These are phyloP conservation scores for Eristalis pertinax DNA, from an alignment of 2,888 invertebrate genomes.

Conservation along the genomic window DNA sequence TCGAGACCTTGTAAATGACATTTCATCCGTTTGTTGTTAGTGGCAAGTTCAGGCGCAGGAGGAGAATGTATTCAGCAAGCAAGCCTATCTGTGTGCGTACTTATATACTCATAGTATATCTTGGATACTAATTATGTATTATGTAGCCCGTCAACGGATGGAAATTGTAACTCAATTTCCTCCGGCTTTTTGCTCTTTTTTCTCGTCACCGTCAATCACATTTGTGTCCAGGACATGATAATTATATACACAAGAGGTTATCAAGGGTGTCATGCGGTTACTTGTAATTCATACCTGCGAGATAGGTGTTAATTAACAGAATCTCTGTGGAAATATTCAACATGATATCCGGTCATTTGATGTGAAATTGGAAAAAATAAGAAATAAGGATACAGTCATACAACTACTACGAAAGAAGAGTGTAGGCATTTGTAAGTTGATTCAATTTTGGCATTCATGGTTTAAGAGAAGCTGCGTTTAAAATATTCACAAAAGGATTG, in stretches of 20 bases:
- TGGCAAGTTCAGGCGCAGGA: neutral
- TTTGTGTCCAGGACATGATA: slow-evolving; percentile 47
- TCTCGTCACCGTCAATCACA: slow-evolving; percentile 16
- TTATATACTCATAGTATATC: neutral
- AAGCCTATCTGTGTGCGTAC: slow-evolving; percentile 18
- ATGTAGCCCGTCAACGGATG: slow-evolving; percentile 58
- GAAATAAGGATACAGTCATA: too few relatives aligned
- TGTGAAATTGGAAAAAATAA: neutral
- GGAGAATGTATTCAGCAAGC: slow-evolving; percentile 31
- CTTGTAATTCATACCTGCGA: slow-evolving; percentile 67
- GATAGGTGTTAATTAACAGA: slow-evolving; percentile 42
- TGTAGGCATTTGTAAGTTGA: too few relatives aligned
- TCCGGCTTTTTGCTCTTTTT: slow-evolving; percentile 25
- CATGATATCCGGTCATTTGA: neutral
- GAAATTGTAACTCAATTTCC: slow-evolving; percentile 57
- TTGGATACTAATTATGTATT: slow-evolving; percentile 42
- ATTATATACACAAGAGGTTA: slow-evolving; percentile 67
- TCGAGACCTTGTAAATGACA: slow-evolving; percentile 53
- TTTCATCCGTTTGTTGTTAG: slow-evolving; percentile 48
- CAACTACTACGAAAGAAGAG: too few relatives aligned
- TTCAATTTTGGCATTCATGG: too few relatives aligned
- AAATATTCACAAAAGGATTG: too few relatives aligned
- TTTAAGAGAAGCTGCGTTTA: neutral
- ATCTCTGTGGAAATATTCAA: neutral
- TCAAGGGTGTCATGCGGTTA: slow-evolving; percentile 58